These are phyloP conservation scores for Perithous albicinctus DNA, from an alignment of 2,888 invertebrate genomes.

Conservation along the genomic window DNA sequence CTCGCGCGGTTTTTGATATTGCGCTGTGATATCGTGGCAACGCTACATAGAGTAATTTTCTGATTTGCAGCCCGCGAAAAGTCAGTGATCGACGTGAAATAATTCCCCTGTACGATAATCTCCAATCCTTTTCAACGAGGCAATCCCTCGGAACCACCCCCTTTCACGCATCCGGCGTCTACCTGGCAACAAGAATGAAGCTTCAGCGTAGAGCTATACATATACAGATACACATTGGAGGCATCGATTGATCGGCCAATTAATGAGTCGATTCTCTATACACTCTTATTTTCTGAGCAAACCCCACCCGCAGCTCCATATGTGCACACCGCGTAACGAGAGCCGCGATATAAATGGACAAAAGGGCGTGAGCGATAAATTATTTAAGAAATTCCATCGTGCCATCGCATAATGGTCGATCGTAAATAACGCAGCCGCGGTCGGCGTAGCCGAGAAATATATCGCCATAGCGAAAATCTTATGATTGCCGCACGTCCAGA, in stretches of 20 bases:
- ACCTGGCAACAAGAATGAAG: constrained; percentile 22
- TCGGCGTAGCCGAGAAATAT: constrained; percentile 72
- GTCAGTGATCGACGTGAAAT: constrained; percentile 59
- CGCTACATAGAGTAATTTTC: neutral
- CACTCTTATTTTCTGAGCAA: constrained; percentile 56
- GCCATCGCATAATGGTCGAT: constrained; percentile 80
- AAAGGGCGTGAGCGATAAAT: constrained; percentile 81
- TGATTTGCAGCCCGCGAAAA: constrained; percentile 5
- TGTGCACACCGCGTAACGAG: constrained; percentile 55
- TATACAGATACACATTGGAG: constrained; percentile 28
- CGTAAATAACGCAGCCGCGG: constrained; percentile 77
- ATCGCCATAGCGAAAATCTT: constrained; percentile 74
- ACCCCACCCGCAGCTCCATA: constrained; percentile 55
- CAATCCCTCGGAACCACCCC: constrained; percentile 56
- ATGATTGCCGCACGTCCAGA: constrained; percentile 69
- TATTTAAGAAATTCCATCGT: constrained; percentile 82
- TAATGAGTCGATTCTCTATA: constrained; percentile 76
- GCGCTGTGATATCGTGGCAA: neutral
- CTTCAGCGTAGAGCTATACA: constrained; percentile 27
- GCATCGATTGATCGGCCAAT: constrained; percentile 79
- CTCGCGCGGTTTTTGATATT: neutral
- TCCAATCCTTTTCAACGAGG: constrained; percentile 56
- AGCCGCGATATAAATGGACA: constrained; percentile 73
- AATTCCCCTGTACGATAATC: constrained; percentile 51
- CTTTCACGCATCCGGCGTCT: constrained; percentile 54